These are phyloP conservation scores for Erebia epiphron DNA, from an alignment of 2,888 invertebrate genomes.

Conservation along the genomic window DNA sequence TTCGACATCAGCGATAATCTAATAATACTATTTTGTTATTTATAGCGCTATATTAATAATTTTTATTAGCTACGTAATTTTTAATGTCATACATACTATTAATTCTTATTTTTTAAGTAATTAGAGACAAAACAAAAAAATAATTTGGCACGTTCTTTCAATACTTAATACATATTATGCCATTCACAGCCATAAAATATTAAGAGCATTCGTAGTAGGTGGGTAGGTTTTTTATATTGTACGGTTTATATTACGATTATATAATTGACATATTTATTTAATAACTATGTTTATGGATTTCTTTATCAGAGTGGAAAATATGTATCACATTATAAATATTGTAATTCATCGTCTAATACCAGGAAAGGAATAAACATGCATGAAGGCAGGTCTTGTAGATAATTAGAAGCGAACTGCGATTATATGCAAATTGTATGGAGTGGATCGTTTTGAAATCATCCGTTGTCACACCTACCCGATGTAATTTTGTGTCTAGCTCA, in stretches of 20 bases:
- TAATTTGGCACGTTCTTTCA: too few species aligned
- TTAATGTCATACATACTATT: too few species aligned
- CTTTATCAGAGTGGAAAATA: conserved; percentile 17
- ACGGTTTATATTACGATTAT: neutral
- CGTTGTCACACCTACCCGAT: conserved; percentile 67
- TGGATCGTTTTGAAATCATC: conserved; percentile 71
- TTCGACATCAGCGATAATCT: neutral
- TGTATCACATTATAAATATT: conserved; percentile 24
- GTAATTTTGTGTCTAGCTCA: conserved; percentile 48
- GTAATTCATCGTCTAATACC: conserved; percentile 36
- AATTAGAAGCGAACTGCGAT: conserved; percentile 73
- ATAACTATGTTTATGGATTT: conserved; percentile 3
- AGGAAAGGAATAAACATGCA: conserved; percentile 40
- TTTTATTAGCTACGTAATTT: too few species aligned
- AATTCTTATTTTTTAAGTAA: too few species aligned
- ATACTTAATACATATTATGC: too few species aligned
- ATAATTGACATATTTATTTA: neutral
- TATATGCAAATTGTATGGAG: conserved; percentile 74
- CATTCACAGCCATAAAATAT: too few species aligned
- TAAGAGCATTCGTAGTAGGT: too few species aligned
- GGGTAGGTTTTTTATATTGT: too few species aligned
- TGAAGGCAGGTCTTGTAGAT: conserved; percentile 43
- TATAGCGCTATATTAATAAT: too few species aligned
- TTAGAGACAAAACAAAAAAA: too few species aligned
- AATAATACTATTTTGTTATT: too few species aligned